Base-by-base conservation (phyloP, 2,888 invertebrate species). In the Resseliella maxima region DNA sequence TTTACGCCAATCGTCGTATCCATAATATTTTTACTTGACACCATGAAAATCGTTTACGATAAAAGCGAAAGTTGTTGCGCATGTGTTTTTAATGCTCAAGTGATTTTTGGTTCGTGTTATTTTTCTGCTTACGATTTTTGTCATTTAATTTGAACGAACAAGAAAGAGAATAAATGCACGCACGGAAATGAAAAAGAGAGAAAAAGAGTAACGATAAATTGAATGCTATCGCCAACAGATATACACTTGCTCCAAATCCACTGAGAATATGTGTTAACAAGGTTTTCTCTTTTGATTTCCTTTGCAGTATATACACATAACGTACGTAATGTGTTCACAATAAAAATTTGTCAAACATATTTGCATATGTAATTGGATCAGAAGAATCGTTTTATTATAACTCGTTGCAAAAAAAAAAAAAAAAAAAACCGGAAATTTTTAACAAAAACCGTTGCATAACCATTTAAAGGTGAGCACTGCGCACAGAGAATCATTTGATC, bases 11-110 rank as follows among this genome's bases (percentile, higher is more conserved):
- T 18, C 46, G 18, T 50, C 46, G 41, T 41, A 41, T 50, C 21
- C 21, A 18, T 5, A 24, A n/a, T 35, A 72, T 31, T 31, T 24
- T 24, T 24, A 24, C 31, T 15, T 72, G 72, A 72, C 72, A 72
- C 72, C 72, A 72, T 3, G 31, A 8, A 72, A 31, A 59, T 18
- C 1, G 24, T 72, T 8, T 18, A 21, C 72, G 72, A 72, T 72
- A 72, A 72, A 72, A 72, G 72, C 72, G 72, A 72, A 72, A 72
- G 72, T 72, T 72, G 72, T 72, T 72, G 5, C 41, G 41, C 41
- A 12, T 12, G 15, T 35, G 0, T 8, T 3, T 72, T n/a, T n/a
- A 72, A 31, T 35, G 35, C 72, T 24, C 24, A 59, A 35, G 72
- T 35, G 72, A 35, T 72, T 72, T 72, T 15, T 59, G 1, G 2